These are phyloP conservation scores for Drosophila limbata DNA, from an alignment of 2,888 invertebrate genomes.

Conservation along the genomic window DNA sequence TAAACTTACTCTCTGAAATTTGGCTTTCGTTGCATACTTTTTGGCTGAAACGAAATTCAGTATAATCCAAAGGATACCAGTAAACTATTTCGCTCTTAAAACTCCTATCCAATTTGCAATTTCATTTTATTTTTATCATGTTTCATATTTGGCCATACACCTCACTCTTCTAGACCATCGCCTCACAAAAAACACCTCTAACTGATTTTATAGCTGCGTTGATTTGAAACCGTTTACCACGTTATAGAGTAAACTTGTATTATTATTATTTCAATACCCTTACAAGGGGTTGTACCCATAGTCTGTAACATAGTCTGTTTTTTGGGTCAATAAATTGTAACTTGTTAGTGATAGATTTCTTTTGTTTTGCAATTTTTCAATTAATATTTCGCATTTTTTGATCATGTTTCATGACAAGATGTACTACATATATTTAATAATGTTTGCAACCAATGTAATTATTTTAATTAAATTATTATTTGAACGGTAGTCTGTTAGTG, in stretches of 20 bases:
- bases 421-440: no score
- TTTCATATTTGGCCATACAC: neutral
- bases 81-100: neutral
- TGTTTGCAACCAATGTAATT: no score
- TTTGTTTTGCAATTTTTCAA: neutral
- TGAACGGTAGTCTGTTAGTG: neutral
- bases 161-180: no score
- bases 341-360: no score
- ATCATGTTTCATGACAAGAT: no score
- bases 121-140: conserved; percentile 6
- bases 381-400: no score
- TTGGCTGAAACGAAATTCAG: neutral
- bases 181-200: conserved; percentile 5
- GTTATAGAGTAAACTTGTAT: conserved; percentile 20
- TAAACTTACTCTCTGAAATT: neutral
- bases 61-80: neutral
- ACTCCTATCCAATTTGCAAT: neutral
- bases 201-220: conserved; percentile 41
- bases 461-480: no score
- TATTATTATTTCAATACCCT: conserved; percentile 5
- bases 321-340: no score
- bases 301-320: neutral
- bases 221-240: conserved; percentile 23
- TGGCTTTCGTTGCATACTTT: neutral
- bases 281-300: neutral